Conservation (phyloP, 2,888 invertebrate species). For the Dermolepida albohirtum region DNA sequence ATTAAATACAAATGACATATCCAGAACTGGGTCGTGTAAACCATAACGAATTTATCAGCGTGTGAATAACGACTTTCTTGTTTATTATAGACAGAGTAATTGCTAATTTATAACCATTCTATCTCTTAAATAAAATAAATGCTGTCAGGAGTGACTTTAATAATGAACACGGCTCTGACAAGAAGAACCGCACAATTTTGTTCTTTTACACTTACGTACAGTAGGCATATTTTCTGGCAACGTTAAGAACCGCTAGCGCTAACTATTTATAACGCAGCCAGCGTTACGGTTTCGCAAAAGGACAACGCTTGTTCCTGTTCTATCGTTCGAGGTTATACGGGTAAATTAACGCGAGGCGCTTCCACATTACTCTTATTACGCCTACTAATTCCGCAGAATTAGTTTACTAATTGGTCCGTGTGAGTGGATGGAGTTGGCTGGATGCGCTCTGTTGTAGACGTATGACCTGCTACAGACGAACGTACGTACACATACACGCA, state of each 20-base stretch:
- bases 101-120: too few species aligned
- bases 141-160: not conserved
- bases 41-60: too few species aligned
- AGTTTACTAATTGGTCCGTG: constrained; percentile 46
- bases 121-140: not conserved
- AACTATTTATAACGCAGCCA: constrained; percentile 40
- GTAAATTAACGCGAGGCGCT: constrained; percentile 48
- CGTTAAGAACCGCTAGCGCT: constrained; percentile 16
- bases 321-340: constrained; percentile 43
- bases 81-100: too few species aligned
- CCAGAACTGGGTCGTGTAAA: too few species aligned
- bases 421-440: constrained; percentile 22
- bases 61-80: too few species aligned
- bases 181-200: too few species aligned
- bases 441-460: constrained; percentile 15
- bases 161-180: not conserved
- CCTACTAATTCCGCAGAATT: constrained; percentile 46
- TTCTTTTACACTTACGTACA: too few species aligned
- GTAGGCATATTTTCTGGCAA: too few species aligned
- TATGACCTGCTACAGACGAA: too few species aligned
- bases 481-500: not conserved
- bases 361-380: constrained; percentile 46
- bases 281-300: constrained; percentile 43
- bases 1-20: too few species aligned
- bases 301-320: constrained; percentile 41